These are phyloP conservation scores for Carassius carassius DNA, from an alignment of 2,113 vertebrate species.

Conservation along the genomic window DNA sequence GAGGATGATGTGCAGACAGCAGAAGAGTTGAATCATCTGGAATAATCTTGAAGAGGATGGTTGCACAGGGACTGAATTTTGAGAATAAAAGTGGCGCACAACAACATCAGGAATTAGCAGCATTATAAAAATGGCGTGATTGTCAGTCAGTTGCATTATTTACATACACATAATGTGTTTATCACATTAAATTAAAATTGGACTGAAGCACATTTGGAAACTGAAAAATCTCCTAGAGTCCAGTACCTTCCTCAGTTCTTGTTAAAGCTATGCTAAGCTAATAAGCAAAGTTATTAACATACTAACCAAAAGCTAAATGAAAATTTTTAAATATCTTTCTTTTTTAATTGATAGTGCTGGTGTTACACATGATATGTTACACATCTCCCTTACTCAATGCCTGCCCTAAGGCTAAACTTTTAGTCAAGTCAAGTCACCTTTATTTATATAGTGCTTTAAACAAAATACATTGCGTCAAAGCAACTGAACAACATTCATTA, in stretches of 20 bases:
- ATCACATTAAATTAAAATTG: neutral
- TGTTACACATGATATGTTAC: no score
- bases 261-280: neutral
- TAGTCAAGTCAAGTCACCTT: no score
- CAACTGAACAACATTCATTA: no score
- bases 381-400: no score
- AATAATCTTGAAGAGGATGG: conserved; percentile 1
- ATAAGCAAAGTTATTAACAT: neutral
- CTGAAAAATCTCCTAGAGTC: neutral
- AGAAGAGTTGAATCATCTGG: conserved; percentile 30
- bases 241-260: neutral
- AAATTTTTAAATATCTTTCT: neutral
- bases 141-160: neutral
- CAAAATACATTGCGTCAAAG: no score
- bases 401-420: neutral
- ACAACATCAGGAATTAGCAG: neutral
- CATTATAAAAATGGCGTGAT: neutral
- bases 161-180: neutral
- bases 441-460: no score
- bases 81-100: neutral
- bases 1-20: conserved; percentile 26
- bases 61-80: neutral
- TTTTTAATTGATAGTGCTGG: no score
- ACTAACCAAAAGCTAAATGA: neutral
- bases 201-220: neutral